Base-by-base conservation (phyloP, 2,113 vertebrate genomes). In the Carassius auratus region DNA sequence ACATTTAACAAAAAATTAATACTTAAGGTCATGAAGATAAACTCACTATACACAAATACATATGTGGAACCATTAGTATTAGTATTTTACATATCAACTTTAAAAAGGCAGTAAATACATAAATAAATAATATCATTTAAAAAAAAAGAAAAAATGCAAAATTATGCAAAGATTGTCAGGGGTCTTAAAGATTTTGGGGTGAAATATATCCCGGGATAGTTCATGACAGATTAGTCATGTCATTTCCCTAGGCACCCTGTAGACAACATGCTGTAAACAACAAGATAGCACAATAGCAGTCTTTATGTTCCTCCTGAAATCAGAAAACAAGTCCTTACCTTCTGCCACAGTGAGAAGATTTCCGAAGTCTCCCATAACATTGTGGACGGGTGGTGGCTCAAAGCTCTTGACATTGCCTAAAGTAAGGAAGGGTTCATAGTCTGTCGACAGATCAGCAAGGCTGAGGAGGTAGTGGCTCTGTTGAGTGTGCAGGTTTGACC, bases 301-400 rank as follows among this genome's bases (percentile, higher is more conserved):
- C 5, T 5, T 57, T 36, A 14, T 78, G 52, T n/a, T 36, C 4
- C 64, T 33, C 26, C 5, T 7, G 4, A 38, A 71, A 42, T 8
- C 17, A 71, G 7, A 52, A 50, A 52, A 23, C 19, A 75, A 23
- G n/a, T 75, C 23, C 94, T 95, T 92, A 99, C 98, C 98, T 87
- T 99, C 97, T 3, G 97, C 96, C 0, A 99, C 97, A 0, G 98
- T 99, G 30, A 99, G 96, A 33, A 99, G 94, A 93, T 96, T 97
- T 90, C 96, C 95, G 52, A 97, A 81, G 42, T 99, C 97, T 0
- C 90, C 83, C 84, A 88, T 71, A 84, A 93, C 91, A 21, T 93
- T 91, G 89, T 95, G 95, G 76, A 93, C 92, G 12, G 92, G 95
- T 0, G 94, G 89, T 0, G 96, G 94, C 86, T 98, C 97, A 0